phyloP scores from a whole-genome alignment of 2,797 vertebrate genomes.

The Poeciliopsis gracilis region DNA sequence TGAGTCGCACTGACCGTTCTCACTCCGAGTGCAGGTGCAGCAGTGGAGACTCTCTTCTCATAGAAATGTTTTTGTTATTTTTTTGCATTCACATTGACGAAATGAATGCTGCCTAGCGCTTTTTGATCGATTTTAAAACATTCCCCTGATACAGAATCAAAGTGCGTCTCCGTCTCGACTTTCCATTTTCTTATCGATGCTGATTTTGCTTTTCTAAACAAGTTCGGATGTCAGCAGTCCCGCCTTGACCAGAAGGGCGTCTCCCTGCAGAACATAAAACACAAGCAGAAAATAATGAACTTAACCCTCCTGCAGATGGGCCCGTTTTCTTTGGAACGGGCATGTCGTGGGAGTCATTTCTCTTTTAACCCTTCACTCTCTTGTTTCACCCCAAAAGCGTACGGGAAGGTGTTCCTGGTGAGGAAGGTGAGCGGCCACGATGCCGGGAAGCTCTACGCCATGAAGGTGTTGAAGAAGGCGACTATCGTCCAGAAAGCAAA shows the following conservation, averaged over 20 bases:
- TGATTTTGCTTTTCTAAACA: background rate
- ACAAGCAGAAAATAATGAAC: conserved; percentile 9
- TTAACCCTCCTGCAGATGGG: background rate
- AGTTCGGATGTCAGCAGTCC: too few species aligned
- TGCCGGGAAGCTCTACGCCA: conserved; percentile 93
- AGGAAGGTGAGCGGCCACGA: conserved; percentile 97
- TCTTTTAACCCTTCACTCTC: conserved; percentile 3
- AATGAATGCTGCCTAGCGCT: background rate
- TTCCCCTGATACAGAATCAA: background rate
- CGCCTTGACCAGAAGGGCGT: background rate
- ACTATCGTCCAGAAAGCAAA: conserved; percentile 98
- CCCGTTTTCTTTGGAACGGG: conserved; percentile 17
- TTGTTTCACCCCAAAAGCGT: conserved; percentile 80
- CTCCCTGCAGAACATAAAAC: conserved; percentile 1
- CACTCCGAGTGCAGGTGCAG: background rate
- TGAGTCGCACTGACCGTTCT: conserved; percentile 72
- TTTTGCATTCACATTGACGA: background rate
- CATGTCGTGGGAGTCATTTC: background rate
- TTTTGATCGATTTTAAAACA: background rate
- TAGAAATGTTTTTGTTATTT: background rate
- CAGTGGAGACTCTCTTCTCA: background rate
- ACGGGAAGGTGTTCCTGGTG: conserved; percentile 97
- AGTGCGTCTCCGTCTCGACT: background rate
- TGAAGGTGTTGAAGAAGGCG: conserved; percentile 99
- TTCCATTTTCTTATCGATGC: background rate